These are phyloP conservation scores for Onychostoma macrolepis DNA, from an alignment of 2,113 vertebrate species.

Conservation along the genomic window DNA sequence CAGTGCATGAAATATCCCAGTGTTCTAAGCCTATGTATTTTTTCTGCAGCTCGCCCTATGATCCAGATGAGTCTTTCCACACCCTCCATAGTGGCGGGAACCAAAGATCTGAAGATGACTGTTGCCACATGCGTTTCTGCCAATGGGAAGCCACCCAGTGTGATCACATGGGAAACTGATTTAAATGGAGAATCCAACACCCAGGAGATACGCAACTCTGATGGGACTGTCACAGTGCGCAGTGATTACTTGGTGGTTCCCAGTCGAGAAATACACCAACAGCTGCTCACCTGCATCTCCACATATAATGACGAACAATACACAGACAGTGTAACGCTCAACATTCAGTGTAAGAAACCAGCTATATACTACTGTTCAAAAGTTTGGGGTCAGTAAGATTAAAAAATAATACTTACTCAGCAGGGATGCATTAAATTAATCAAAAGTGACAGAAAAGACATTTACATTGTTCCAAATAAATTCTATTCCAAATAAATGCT, in stretches of 20 bases:
- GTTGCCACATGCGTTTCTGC: constrained; percentile 91
- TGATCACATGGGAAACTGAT: constrained; percentile 88
- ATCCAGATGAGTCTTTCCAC: constrained; percentile 87
- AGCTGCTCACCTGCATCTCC: constrained; percentile 88
- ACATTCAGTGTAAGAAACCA: constrained; percentile 87
- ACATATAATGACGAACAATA: constrained; percentile 88
- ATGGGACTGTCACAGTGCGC: constrained; percentile 91
- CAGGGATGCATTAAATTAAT: neutral
- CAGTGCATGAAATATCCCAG: neutral
- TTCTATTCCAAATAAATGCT: neutral
- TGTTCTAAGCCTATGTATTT: constrained; percentile 18
- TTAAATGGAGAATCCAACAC: constrained; percentile 87
- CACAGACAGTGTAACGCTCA: constrained; percentile 87
- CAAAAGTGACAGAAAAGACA: neutral
- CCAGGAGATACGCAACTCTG: constrained; percentile 85
- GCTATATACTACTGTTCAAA: neutral
- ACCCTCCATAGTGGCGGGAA: constrained; percentile 82
- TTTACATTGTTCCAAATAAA: neutral
- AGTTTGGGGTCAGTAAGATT: neutral
- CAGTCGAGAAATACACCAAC: constrained; percentile 84
- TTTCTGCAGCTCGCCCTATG: constrained; percentile 84
- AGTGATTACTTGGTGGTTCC: constrained; percentile 91
- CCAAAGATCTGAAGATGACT: constrained; percentile 84
- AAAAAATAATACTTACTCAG: neutral
- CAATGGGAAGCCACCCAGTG: constrained; percentile 85